phyloP scores from a whole-genome alignment of 2,113 vertebrate genomes.

The Plestiodon gilberti region DNA sequence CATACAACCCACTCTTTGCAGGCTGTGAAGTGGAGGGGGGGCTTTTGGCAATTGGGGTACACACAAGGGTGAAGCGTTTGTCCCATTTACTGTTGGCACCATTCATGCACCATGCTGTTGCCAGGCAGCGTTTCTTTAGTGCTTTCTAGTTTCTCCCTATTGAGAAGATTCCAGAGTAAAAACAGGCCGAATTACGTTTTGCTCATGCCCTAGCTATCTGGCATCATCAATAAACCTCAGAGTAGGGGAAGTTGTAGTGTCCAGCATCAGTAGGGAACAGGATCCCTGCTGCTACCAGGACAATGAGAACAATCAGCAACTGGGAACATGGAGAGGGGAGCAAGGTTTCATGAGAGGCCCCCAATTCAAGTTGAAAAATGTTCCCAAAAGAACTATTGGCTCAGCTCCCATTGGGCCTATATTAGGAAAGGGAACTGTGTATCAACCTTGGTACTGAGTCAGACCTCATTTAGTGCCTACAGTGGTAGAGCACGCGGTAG shows the following conservation, averaged over 20 bases:
- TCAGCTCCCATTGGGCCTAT: neutral
- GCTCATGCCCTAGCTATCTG: neutral
- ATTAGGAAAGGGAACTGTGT: neutral
- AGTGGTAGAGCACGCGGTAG: neutral
- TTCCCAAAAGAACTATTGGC: neutral
- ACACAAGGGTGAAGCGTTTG: neutral
- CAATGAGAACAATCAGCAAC: neutral
- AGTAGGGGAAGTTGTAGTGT: neutral
- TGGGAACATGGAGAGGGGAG: neutral
- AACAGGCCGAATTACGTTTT: neutral
- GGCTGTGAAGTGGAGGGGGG: neutral
- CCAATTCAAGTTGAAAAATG: neutral
- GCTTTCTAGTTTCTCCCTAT: neutral
- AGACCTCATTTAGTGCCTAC: too few species aligned
- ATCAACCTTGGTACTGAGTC: neutral
- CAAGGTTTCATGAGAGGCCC: neutral
- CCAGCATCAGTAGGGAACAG: too few species aligned
- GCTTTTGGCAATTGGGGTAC: neutral
- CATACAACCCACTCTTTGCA: neutral
- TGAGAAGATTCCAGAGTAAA: neutral
- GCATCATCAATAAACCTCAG: neutral
- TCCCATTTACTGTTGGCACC: too few species aligned
- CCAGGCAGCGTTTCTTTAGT: neutral
- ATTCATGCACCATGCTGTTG: neutral
- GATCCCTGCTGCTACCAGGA: neutral